Conservation (phyloP, 2,888 invertebrate genomes). For the Eumacrocentrus americanus region DNA sequence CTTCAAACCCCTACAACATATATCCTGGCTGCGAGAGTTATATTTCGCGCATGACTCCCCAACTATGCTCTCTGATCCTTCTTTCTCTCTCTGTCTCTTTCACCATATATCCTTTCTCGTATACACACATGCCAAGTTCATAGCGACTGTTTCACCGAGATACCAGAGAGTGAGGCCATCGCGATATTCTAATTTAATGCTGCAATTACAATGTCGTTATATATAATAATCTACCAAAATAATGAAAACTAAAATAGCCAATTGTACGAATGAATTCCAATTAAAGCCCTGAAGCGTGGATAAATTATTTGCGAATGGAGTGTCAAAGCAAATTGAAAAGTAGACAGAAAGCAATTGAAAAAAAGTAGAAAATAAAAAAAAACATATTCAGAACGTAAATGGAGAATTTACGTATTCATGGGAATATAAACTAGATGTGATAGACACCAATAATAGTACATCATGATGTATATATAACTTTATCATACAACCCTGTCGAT, state of each 20-base stretch:
- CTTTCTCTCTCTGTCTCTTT: constrained; percentile 4
- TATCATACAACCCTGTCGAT: constrained; percentile 8
- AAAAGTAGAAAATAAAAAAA: too few species aligned
- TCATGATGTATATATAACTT: too few species aligned
- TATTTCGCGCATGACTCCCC: background rate
- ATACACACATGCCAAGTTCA: background rate
- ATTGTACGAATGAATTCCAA: background rate
- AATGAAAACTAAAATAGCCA: background rate
- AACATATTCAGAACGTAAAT: too few species aligned
- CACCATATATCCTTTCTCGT: background rate
- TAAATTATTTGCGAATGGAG: background rate
- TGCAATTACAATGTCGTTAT: constrained; percentile 6
- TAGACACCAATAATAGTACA: background rate
- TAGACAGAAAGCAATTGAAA: too few species aligned
- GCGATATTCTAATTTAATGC: constrained; percentile 9
- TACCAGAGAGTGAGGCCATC: background rate
- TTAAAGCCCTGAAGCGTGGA: background rate
- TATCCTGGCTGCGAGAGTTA: background rate
- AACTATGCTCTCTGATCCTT: background rate
- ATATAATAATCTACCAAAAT: background rate
- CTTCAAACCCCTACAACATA: background rate
- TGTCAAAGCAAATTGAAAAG: background rate
- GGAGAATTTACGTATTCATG: too few species aligned
- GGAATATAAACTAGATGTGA: background rate
- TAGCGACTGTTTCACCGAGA: background rate